These are phyloP conservation scores for Leptopilina myrica DNA, from an alignment of 2,888 invertebrate species.

Conservation along the genomic window DNA sequence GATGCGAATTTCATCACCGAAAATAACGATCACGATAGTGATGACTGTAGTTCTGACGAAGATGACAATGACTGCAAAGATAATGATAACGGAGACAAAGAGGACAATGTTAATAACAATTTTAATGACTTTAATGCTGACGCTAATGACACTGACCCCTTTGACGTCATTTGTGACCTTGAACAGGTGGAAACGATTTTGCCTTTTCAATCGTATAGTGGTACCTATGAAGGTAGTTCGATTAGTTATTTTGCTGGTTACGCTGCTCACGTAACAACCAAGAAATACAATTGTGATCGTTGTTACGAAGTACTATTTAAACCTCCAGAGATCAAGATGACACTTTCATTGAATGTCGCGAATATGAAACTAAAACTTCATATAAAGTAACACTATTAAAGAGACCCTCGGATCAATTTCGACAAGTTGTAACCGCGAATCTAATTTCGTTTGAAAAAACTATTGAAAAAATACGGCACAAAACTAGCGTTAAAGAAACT, in stretches of 20 bases:
- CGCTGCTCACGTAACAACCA: neutral
- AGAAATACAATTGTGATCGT: neutral
- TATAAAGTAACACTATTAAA: neutral
- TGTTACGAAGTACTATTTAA: neutral
- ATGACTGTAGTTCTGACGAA: neutral
- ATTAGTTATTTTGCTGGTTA: neutral
- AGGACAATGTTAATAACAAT: neutral
- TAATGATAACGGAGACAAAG: neutral
- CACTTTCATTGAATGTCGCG: conserved; percentile 3
- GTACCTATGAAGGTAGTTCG: no score
- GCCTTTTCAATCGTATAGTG: no score
- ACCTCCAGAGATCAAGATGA: neutral
- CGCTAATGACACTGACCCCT: no score
- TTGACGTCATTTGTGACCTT: no score
- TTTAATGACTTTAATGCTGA: no score
- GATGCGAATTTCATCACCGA: neutral
- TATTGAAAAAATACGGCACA: neutral
- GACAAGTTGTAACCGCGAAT: neutral
- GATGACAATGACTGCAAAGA: neutral
- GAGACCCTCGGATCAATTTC: neutral
- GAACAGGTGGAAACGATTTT: no score
- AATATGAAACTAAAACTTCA: neutral
- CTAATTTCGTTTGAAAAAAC: neutral
- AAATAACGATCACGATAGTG: neutral
- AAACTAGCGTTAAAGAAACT: neutral